phyloP scores from a whole-genome alignment of 2,888 invertebrate species.

The Corbicula japonica region DNA sequence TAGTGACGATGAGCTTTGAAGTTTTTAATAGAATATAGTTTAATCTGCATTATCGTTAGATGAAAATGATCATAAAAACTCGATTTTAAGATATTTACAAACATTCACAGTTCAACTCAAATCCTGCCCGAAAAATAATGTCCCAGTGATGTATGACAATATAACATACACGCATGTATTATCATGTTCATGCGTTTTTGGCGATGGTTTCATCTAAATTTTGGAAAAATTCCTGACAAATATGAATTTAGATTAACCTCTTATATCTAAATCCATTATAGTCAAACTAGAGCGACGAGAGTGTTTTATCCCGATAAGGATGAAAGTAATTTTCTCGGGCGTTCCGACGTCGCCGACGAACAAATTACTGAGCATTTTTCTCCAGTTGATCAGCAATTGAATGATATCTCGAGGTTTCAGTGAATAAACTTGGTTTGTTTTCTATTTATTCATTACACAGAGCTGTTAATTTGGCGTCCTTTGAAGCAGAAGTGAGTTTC shows the following conservation, averaged over 20 bases:
- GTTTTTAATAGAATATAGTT: too few relatives aligned
- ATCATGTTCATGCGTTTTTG: neutral
- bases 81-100: too few relatives aligned
- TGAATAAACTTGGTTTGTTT: conserved; percentile 64
- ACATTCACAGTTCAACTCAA: too few relatives aligned
- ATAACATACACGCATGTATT: too few relatives aligned
- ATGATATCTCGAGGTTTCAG: conserved; percentile 73
- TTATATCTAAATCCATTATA: conserved; percentile 35
- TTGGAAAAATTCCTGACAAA: conserved; percentile 8
- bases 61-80: too few relatives aligned
- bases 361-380: conserved; percentile 65
- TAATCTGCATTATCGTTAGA: too few relatives aligned
- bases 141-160: too few relatives aligned
- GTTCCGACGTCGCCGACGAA: conserved; percentile 64
- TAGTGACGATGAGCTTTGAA: too few relatives aligned
- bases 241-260: conserved; percentile 52
- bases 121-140: too few relatives aligned
- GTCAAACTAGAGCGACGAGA: conserved; percentile 41
- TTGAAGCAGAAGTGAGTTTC: conserved; percentile 58
- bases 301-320: conserved; percentile 73
- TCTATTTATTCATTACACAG: conserved; percentile 68
- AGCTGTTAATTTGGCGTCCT: conserved; percentile 64
- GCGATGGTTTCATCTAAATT: neutral
- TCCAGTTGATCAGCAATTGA: conserved; percentile 71
- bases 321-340: conserved; percentile 72